Percentiles rank a stretch among this genome's conserved stretches.
These are phyloP conservation scores for Oriolus oriolus DNA, from an alignment of 2,113 vertebrate genomes.

Conservation along the genomic window DNA sequence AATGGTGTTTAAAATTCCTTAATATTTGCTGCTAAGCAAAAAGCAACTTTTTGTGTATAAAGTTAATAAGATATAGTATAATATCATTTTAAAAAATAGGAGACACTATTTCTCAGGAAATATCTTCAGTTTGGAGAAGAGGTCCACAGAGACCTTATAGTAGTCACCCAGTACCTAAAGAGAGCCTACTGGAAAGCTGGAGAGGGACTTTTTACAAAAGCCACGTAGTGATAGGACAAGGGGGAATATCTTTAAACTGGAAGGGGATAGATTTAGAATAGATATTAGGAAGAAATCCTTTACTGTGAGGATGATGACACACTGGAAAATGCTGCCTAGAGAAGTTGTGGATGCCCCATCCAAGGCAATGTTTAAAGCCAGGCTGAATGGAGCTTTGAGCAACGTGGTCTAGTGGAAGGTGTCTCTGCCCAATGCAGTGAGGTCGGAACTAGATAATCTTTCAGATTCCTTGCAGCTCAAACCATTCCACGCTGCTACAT, in stretches of 20 bases:
- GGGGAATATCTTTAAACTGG: background rate
- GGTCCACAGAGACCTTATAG: background rate
- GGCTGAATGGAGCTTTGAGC: background rate
- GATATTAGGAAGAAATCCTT: background rate
- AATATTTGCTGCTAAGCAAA: background rate
- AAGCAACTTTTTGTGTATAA: background rate
- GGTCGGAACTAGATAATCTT: background rate
- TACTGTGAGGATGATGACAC: background rate
- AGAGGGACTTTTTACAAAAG: background rate
- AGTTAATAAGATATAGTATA: background rate
- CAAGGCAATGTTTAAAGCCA: background rate
- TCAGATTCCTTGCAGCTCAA: background rate
- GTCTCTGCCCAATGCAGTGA: rapidly evolving
- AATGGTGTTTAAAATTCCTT: background rate
- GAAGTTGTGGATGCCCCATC: too few species aligned
- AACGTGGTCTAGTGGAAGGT: too few species aligned
- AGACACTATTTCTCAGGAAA: background rate
- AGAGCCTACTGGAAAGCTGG: background rate
- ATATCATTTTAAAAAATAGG: background rate
- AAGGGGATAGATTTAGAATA: background rate
- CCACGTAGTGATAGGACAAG: too few species aligned
- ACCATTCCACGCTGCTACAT: background rate
- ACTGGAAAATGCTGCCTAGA: background rate
- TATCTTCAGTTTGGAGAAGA: background rate
- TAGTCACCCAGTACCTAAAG: too few species aligned